Evolutionary conservation across 2,888 invertebrate species (phyloP).

Genomic region (Sphaeridia pumilis): DNA sequence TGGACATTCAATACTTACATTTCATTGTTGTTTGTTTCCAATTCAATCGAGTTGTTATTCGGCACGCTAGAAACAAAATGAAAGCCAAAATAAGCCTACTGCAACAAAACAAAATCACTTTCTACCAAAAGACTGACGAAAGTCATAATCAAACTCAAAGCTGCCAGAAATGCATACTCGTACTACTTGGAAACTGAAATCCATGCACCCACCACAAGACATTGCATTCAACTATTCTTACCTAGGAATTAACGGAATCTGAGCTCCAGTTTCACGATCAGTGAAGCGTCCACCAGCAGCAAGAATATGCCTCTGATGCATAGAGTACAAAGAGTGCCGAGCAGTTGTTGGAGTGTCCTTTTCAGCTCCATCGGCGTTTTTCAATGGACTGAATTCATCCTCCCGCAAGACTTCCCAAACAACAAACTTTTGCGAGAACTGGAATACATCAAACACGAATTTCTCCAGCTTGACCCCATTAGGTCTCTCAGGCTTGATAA

Average conservation of each 20-base stretch:
- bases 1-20: slow-evolving; percentile 32
- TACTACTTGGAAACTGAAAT: not conserved
- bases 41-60: slow-evolving; percentile 36
- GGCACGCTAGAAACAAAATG: slow-evolving; percentile 32
- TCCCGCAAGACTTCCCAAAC: slow-evolving; percentile 84
- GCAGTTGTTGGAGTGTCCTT: slow-evolving; percentile 88
- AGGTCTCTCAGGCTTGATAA: slow-evolving; percentile 61
- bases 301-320: slow-evolving; percentile 68
- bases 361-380: slow-evolving; percentile 76
- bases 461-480: slow-evolving; percentile 99
- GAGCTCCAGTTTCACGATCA: slow-evolving; percentile 40
- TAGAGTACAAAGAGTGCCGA: slow-evolving; percentile 57
- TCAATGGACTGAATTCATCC: slow-evolving; percentile 92
- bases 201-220: not conserved
- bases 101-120: too few relatives aligned
- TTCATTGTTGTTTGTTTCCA: slow-evolving; percentile 37
- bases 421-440: slow-evolving; percentile 79
- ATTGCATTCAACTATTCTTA: slow-evolving; percentile 13
- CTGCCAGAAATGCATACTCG: too few relatives aligned
- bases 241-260: slow-evolving; percentile 41
- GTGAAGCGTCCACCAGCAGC: slow-evolving; percentile 65
- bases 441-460: slow-evolving; percentile 98
- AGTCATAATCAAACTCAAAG: too few relatives aligned
- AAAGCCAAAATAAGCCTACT: slow-evolving; percentile 21
- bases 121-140: too few relatives aligned